These are phyloP conservation scores for Rhopalosiphum padi DNA, from an alignment of 1,140 invertebrate genomes.

Conservation along the genomic window DNA sequence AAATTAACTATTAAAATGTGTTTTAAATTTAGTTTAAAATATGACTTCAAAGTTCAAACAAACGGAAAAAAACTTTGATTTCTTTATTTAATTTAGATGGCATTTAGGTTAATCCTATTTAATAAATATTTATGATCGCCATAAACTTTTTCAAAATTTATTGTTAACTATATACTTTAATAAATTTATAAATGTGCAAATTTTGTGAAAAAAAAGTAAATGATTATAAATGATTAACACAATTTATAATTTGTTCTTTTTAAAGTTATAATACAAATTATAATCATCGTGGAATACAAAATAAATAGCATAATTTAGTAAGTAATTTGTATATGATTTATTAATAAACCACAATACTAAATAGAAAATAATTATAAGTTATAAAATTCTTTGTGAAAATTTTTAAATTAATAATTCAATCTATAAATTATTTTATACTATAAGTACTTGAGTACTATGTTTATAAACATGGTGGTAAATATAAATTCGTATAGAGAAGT, in stretches of 20 bases:
- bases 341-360: background rate
- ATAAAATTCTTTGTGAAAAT: too few species aligned
- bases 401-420: too few species aligned
- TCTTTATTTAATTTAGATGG: background rate
- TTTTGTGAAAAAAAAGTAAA: background rate
- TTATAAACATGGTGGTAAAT: too few species aligned
- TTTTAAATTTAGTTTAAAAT: slow-evolving; percentile 3
- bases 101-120: background rate
- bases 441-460: too few species aligned
- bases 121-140: slow-evolving; percentile 5
- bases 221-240: background rate
- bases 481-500: too few species aligned
- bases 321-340: background rate
- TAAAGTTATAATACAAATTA: background rate
- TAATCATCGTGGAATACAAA: background rate
- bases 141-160: background rate
- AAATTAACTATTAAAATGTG: slow-evolving; percentile 28
- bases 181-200: background rate
- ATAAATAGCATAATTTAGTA: background rate
- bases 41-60: background rate
- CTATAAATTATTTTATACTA: too few species aligned
- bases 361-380: too few species aligned
- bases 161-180: slow-evolving; percentile 2
- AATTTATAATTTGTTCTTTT: background rate
- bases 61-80: background rate